Conservation (phyloP, 2,113 vertebrate genomes). For the Raja brachyura region DNA sequence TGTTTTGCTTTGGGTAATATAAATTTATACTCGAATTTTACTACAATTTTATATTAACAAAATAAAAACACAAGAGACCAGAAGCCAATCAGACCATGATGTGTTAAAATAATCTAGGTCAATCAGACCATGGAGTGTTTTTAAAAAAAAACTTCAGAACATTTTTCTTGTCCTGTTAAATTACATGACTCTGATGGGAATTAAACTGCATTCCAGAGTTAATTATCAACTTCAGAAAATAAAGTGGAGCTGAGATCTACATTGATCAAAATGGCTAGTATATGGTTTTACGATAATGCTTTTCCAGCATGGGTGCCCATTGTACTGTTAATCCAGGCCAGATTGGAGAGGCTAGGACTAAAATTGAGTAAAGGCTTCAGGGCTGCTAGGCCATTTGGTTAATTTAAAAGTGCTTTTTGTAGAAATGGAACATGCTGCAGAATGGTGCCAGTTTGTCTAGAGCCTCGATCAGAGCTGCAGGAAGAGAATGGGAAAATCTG, state of each 20-base stretch:
- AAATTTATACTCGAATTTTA: background rate
- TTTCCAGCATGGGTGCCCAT: background rate
- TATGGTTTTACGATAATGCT: background rate
- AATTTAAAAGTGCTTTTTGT: no score
- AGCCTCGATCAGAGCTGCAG: no score
- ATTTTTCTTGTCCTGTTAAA: background rate
- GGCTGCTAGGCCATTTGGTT: no score
- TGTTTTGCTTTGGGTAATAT: background rate
- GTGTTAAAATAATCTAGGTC: background rate
- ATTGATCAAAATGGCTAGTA: background rate
- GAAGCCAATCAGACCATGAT: background rate
- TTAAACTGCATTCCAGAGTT: background rate
- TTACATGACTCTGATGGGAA: background rate
- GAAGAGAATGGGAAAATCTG: no score
- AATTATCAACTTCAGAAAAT: conserved; percentile 17
- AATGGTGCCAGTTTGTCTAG: no score
- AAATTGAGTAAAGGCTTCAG: no score
- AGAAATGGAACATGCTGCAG: no score
- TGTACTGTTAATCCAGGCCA: background rate
- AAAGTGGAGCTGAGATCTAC: background rate
- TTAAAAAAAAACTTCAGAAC: background rate
- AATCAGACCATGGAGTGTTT: no score
- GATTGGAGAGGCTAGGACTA: no score
- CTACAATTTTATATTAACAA: background rate
- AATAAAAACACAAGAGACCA: background rate